Conservation (phyloP, 2,113 vertebrate species). For the Chitala chitala region DNA sequence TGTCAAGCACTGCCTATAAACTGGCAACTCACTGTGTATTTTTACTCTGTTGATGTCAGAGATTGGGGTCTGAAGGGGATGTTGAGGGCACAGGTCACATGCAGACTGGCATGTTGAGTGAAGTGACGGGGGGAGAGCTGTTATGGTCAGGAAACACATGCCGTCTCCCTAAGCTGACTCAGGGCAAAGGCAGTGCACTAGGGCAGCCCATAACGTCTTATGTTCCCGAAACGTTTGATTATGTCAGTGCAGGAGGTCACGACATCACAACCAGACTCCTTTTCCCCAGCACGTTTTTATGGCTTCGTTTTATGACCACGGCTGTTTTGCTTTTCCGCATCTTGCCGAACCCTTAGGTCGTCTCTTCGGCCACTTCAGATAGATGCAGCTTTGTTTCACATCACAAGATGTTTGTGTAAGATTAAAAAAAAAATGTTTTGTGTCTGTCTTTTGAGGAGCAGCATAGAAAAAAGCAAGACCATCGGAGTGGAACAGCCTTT, state of each 20-base stretch:
- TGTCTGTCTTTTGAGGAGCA: slow-evolving; percentile 14
- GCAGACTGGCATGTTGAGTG: background rate
- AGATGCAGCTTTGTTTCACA: slow-evolving; percentile 12
- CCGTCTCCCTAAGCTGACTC: slow-evolving; percentile 20
- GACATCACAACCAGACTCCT: background rate
- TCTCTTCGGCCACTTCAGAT: slow-evolving; percentile 13
- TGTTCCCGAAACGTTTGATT: background rate
- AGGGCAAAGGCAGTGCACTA: background rate
- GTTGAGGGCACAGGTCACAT: slow-evolving; percentile 23
- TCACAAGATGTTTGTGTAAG: background rate
- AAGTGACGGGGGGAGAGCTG: slow-evolving; percentile 6
- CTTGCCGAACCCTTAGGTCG: background rate
- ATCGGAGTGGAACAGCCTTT: slow-evolving; percentile 34
- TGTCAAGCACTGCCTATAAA: background rate
- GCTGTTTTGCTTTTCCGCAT: slow-evolving; percentile 16
- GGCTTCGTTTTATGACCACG: background rate
- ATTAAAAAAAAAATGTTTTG: slow-evolving; percentile 14
- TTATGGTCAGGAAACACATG: slow-evolving; percentile 31
- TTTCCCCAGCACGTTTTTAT: background rate
- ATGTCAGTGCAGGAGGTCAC: background rate
- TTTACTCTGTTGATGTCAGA: background rate
- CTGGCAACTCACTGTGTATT: background rate
- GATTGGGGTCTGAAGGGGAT: slow-evolving; percentile 25
- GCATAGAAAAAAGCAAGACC: slow-evolving; percentile 4
- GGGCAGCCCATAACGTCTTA: background rate